These are phyloP conservation scores for Podarcis siculus DNA, from an alignment of 2,797 vertebrate species.

Conservation along the genomic window DNA sequence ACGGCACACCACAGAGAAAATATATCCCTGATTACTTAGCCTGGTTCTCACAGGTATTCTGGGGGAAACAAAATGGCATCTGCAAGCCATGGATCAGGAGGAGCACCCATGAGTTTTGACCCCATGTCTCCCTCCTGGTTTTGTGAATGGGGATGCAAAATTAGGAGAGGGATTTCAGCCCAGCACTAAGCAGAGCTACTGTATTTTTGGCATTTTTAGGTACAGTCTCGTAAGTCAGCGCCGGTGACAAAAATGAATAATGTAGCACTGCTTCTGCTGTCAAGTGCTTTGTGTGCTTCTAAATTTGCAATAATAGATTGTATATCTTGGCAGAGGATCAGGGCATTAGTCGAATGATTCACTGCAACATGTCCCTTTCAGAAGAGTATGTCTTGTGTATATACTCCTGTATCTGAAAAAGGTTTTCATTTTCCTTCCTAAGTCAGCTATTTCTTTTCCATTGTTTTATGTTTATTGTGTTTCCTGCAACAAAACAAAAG, in stretches of 20 bases:
- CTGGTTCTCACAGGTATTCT: not conserved
- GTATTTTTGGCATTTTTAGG: not conserved
- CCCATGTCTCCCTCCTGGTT: not conserved
- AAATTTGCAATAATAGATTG: conserved; percentile 5
- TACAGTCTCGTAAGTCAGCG: not conserved
- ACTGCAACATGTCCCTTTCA: not conserved
- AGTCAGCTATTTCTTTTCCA: too few species aligned
- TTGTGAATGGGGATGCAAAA: not conserved
- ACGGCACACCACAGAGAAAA: not conserved
- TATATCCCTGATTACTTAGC: not conserved
- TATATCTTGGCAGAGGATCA: conserved; percentile 10
- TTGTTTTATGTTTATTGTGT: too few species aligned
- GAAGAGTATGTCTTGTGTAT: not conserved
- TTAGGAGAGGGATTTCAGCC: not conserved
- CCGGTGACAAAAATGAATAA: not conserved
- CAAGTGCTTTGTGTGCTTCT: conserved; percentile 5
- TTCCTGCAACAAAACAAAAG: too few species aligned
- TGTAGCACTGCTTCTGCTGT: not conserved
- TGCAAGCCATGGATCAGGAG: not conserved
- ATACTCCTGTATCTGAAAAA: not conserved
- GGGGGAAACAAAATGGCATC: not conserved
- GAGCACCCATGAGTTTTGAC: not conserved
- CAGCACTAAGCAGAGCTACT: not conserved
- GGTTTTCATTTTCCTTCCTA: not conserved
- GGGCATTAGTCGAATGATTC: conserved; percentile 9